Percentiles rank a stretch among this genome's conserved stretches.
Conservation (phyloP, 2,797 vertebrate genomes). For the Loriculus beryllinus region DNA sequence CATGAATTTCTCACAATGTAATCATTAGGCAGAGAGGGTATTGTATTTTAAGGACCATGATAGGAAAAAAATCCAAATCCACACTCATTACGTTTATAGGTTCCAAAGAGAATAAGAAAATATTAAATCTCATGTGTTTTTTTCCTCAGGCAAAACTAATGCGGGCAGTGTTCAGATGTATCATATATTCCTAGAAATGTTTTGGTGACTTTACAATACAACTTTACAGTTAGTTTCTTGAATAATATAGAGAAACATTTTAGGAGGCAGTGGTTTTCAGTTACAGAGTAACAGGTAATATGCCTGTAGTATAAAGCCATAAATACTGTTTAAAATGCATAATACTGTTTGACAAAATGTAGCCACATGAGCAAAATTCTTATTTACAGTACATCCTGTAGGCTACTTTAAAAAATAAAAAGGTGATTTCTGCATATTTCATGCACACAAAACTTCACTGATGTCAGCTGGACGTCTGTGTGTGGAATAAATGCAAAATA, state of each 20-base stretch:
- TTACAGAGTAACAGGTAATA: not conserved
- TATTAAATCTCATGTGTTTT: not conserved
- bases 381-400: not conserved
- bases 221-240: not conserved
- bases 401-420: not conserved
- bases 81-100: not conserved
- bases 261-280: not conserved
- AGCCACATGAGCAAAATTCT: not conserved
- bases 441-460: not conserved
- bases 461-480: not conserved
- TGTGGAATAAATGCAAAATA: not conserved
- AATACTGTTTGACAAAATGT: not conserved
- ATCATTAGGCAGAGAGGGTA: not conserved
- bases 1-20: slow-evolving; percentile 16
- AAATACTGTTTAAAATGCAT: not conserved
- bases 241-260: not conserved
- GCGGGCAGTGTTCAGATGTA: not conserved
- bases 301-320: not conserved
- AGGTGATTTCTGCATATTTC: not conserved
- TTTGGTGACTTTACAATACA: not conserved
- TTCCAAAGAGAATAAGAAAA: not conserved
- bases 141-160: not conserved
- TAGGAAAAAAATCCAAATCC: not conserved
- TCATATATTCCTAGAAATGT: not conserved
- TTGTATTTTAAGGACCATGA: not conserved